Conservation (phyloP, 2,797 vertebrate genomes). For the Tamandua tetradactyla region DNA sequence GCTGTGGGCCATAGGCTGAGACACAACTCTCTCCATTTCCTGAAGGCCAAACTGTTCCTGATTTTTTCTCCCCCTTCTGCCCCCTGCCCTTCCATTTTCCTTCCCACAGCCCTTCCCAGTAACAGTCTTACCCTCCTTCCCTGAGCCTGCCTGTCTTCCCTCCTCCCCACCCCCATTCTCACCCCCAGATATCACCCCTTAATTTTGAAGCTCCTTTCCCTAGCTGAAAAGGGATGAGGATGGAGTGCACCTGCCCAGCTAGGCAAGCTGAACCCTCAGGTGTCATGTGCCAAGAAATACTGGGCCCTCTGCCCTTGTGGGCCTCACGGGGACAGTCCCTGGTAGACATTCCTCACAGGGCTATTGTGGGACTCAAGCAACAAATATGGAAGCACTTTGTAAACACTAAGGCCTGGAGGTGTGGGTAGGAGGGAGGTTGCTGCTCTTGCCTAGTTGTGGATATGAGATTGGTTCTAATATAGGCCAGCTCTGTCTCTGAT, state of each 20-base stretch:
- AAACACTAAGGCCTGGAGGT: neutral
- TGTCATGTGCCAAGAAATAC: neutral
- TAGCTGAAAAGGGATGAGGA: neutral
- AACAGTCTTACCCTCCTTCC: neutral
- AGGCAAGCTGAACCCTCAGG: neutral
- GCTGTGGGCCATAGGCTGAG: no score
- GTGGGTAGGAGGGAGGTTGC: neutral
- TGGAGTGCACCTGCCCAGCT: neutral
- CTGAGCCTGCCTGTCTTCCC: neutral
- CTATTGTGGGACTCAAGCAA: neutral
- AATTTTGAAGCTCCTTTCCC: neutral
- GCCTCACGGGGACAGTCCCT: neutral
- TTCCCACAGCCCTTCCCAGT: neutral
- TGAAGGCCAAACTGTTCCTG: neutral
- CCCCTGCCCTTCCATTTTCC: neutral
- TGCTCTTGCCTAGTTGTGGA: neutral
- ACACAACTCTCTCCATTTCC: neutral
- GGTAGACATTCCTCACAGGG: neutral
- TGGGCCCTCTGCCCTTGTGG: no score
- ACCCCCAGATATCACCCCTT: neutral
- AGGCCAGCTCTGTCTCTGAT: neutral
- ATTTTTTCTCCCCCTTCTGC: neutral
- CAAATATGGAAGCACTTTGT: neutral
- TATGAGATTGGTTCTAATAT: neutral
- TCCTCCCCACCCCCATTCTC: no score